Conservation (phyloP, 2,888 invertebrate genomes). For the Dasypogon diadema region DNA sequence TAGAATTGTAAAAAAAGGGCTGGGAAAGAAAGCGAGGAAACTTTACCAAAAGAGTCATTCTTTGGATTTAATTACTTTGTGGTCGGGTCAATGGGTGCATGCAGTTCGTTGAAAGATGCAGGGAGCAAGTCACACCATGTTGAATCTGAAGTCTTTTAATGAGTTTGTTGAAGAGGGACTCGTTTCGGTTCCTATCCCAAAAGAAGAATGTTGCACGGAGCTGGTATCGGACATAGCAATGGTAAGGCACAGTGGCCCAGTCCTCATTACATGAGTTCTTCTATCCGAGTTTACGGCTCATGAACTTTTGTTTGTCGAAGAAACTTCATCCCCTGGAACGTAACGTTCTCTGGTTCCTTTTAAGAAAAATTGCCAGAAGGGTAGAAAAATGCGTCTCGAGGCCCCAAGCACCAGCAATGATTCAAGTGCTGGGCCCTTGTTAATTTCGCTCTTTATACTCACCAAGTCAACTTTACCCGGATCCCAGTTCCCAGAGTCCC, state of each 20-base stretch:
- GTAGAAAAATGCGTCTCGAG: conserved; percentile 3
- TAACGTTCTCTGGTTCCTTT: background rate
- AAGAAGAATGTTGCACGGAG: conserved; percentile 9
- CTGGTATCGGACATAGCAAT: background rate
- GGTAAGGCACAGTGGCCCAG: conserved; percentile 33
- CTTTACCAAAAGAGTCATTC: background rate
- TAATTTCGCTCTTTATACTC: conserved; percentile 21
- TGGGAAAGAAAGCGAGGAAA: background rate
- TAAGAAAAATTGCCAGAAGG: conserved; percentile 11
- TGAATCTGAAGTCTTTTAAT: conserved; percentile 21
- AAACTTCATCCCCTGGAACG: conserved; percentile 6
- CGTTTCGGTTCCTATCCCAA: conserved; percentile 5
- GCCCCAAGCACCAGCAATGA: conserved; percentile 4
- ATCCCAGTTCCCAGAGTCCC: background rate
- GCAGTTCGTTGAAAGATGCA: conserved; percentile 10
- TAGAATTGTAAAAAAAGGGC: conserved; percentile 5
- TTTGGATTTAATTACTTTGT: conserved; percentile 31
- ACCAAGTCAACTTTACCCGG: background rate
- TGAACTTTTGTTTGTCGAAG: conserved; percentile 31
- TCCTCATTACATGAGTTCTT: conserved; percentile 32
- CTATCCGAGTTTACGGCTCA: conserved; percentile 30
- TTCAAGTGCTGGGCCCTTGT: conserved; percentile 8
- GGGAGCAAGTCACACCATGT: conserved; percentile 29
- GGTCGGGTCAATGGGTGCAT: conserved; percentile 26
- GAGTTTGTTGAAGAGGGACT: conserved; percentile 31